Base-by-base conservation (phyloP, 2,113 vertebrate species). In the Calyptomena viridis region DNA sequence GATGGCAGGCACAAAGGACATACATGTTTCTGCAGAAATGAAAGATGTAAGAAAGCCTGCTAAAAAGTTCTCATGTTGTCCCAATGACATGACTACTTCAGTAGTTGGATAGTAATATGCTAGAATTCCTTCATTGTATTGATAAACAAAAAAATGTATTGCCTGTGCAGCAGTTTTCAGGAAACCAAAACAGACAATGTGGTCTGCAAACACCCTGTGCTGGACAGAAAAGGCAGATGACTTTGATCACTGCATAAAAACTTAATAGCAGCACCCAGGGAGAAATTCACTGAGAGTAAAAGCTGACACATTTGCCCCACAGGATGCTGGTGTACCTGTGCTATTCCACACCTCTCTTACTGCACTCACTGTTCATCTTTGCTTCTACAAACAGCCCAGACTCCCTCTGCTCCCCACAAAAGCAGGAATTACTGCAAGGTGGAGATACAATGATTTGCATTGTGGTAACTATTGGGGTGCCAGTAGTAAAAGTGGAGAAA, bases 21-120 rank as follows among this genome's bases (percentile, higher is more conserved):
- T 42, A 83, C 20, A 33, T 37, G 33, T 84, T 89, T 96, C 93
- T 94, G 49, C 53, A 91, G 90, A 96, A 97, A 92, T 53, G 12
- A 94, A 94, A 52, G 63, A 91, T 8, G 18, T 37, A 95, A 97
- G 80, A 92, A 96, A 95, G 77, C 55, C 67, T 9, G 28, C 14
- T 28, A 79, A 35, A 17, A 62, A 88, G 24, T 11, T 28, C 52
- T 53, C 30, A 11, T 11, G 15, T 37, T 69, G 50, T 80, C 23
- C 35, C 49, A 84, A 3, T 21, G 11, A 46, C n/a, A 59, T 2
- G 22, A 52, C 40, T 87, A 44, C 14, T 49, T 76, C 28, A 83
- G 18, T 22, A 84, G n/a, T 0, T 84, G 19, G 16, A 85, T 6
- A 64, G 28, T 9, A 2, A 18, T 28, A 63, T 40, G 83, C 33